A percentile compares a stretch with the other conserved stretches of the same genome.
These are phyloP conservation scores for Argopecten irradians DNA, from an alignment of 1,140 invertebrate species.

Conservation along the genomic window DNA sequence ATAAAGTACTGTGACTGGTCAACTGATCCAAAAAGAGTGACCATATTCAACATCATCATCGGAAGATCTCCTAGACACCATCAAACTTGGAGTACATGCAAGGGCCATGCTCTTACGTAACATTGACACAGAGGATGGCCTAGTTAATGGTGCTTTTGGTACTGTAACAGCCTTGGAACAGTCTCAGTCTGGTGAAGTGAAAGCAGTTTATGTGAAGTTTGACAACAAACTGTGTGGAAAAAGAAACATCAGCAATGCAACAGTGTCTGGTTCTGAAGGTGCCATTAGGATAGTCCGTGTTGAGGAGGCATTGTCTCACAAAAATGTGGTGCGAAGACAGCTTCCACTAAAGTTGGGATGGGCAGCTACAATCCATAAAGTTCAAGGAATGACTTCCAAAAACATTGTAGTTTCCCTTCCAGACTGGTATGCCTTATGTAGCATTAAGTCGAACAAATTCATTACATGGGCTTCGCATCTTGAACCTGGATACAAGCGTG, in stretches of 20 bases:
- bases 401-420: conserved; percentile 39
- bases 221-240: conserved; percentile 32
- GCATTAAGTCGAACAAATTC: too few relatives aligned
- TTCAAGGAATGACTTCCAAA: conserved; percentile 47
- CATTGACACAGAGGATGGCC: conserved; percentile 28
- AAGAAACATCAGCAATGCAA: not conserved
- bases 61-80: not conserved
- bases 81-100: conserved; percentile 38
- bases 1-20: conserved; percentile 26
- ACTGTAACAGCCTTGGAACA: conserved; percentile 28
- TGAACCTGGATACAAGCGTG: too few relatives aligned
- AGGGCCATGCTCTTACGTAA: conserved; percentile 40
- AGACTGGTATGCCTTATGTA: too few relatives aligned
- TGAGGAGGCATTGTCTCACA: not conserved
- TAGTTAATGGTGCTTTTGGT: conserved; percentile 31
- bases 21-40: not conserved
- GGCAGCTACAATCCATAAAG: conserved; percentile 50
- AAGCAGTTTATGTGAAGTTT: conserved; percentile 38
- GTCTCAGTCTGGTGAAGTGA: not conserved
- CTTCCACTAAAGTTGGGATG: conserved; percentile 39
- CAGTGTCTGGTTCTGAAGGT: not conserved
- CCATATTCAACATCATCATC: not conserved
- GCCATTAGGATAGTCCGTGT: not conserved
- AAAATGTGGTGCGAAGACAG: conserved; percentile 25
- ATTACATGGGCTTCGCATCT: too few relatives aligned